phyloP scores from a whole-genome alignment of 2,888 invertebrate species.

The Thysanoteuthis rhombus region DNA sequence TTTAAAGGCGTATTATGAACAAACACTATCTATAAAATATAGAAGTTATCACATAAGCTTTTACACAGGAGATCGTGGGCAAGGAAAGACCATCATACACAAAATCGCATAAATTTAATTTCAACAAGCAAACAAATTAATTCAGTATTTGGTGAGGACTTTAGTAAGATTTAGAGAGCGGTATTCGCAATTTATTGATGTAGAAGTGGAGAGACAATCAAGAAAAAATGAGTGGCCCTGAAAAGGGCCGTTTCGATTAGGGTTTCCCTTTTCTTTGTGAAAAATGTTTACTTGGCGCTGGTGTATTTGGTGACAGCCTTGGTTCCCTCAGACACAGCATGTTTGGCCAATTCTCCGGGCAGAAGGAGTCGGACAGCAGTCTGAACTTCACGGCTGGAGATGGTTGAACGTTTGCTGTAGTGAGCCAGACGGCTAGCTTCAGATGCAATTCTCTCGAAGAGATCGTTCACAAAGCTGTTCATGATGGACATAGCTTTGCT shows the following conservation, averaged over 20 bases:
- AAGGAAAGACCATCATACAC: too few species aligned
- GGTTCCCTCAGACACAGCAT: constrained; percentile 71
- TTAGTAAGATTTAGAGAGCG: too few species aligned
- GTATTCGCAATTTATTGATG: too few species aligned
- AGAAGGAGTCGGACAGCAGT: constrained; percentile 76
- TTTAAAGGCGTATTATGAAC: too few species aligned
- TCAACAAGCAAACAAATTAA: too few species aligned
- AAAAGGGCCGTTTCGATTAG: too few species aligned
- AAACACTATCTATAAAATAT: too few species aligned
- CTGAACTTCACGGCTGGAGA: constrained; percentile 78
- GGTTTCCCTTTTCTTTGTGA: background rate
- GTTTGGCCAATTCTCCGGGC: constrained; percentile 79
- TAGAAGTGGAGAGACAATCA: background rate
- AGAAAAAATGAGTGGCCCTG: background rate
- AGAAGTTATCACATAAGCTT: too few species aligned
- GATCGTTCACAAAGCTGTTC: constrained; percentile 63
- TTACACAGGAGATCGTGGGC: too few species aligned
- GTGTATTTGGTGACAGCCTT: constrained; percentile 66
- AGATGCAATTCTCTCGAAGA: constrained; percentile 61
- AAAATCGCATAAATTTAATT: too few species aligned
- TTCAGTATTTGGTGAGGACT: too few species aligned
- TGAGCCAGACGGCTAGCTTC: constrained; percentile 57
- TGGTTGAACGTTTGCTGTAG: constrained; percentile 57
- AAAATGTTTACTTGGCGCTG: constrained; percentile 45
- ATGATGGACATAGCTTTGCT: constrained; percentile 47